Evolutionary conservation across 2,888 invertebrate species (phyloP), one percentile per base, ranked within the genome.

Genomic region (Dicroscelio sp.): DNA sequence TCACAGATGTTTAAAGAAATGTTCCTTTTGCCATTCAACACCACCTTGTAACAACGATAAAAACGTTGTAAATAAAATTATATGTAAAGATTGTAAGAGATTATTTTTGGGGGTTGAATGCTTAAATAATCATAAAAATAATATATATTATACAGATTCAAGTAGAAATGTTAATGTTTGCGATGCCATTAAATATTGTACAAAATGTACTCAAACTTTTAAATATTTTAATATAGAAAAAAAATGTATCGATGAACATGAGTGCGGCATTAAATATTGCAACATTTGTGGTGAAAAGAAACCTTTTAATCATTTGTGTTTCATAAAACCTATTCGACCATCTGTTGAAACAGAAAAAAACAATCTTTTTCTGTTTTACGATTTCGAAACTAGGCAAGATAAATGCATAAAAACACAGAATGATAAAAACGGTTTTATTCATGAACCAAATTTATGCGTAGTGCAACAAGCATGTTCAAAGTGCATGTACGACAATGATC

Each of bases 261-360:
- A n/a, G n/a, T n/a, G n/a, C n/a, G n/a, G n/a, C n/a, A n/a, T n/a
- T n/a, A n/a, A n/a, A n/a, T n/a, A n/a, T n/a, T n/a, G n/a, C n/a
- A n/a, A n/a, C n/a, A n/a, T n/a, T 43, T 69, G 69, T 27, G 27
- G 43, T 17, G 35, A 2, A 20, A 43, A 33, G 17, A 69, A 69
- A 43, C 43, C 43, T 8, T 43, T 43, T 12, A 69, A 69, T 75
- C 75, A 75, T 35, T 55, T 58, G 2, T 75, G 75, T 58, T 75
- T 25, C 35, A 58, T 75, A 0, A 1, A 55, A 12, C 58, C 75
- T 17, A 25, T 75, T 25, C 43, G 48, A 0, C n/a, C n/a, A n/a
- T n/a, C n/a, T n/a, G n/a, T n/a, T n/a, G 35, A 73, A 52, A 55
- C n/a, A 20, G n/a, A 75, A 75, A 75, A 31, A 31, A 17, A 35